phyloP scores from a whole-genome alignment of 2,888 invertebrate genomes.

The Macroteleia sp. region DNA sequence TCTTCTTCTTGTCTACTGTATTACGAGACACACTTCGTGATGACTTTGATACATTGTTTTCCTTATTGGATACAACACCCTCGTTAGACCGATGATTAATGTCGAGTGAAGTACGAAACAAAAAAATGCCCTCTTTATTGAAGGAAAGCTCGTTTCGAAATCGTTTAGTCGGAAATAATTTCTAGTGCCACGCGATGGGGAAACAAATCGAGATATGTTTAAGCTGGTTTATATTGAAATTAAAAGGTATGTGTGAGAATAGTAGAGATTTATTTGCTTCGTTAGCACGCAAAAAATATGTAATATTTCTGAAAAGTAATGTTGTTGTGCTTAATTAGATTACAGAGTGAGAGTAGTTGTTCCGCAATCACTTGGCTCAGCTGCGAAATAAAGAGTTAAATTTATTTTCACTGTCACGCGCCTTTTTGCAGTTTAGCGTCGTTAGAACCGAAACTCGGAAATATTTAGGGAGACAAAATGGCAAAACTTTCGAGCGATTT shows the following conservation, averaged over 20 bases:
- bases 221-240: no score
- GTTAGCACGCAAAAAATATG: no score
- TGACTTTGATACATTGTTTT: constrained; percentile 58
- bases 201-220: background rate
- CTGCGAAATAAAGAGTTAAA: constrained; percentile 20
- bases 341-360: no score
- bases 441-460: background rate
- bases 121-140: constrained; percentile 11
- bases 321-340: no score
- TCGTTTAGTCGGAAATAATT: background rate
- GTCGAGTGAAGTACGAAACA: constrained; percentile 28
- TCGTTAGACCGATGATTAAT: constrained; percentile 54
- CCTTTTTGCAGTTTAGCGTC: background rate
- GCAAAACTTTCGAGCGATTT: constrained; percentile 17
- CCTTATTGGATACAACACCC: constrained; percentile 52
- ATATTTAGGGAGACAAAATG: constrained; percentile 1
- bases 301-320: no score
- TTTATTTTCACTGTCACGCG: no score
- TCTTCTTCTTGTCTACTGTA: constrained; percentile 38
- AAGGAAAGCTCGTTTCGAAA: constrained; percentile 13
- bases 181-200: background rate
- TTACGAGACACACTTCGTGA: constrained; percentile 39
- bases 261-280: no score
- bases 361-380: no score
- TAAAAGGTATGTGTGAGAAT: no score